These are phyloP conservation scores for Raillietiella orientalis DNA, from an alignment of 2,888 invertebrate species.

Conservation along the genomic window DNA sequence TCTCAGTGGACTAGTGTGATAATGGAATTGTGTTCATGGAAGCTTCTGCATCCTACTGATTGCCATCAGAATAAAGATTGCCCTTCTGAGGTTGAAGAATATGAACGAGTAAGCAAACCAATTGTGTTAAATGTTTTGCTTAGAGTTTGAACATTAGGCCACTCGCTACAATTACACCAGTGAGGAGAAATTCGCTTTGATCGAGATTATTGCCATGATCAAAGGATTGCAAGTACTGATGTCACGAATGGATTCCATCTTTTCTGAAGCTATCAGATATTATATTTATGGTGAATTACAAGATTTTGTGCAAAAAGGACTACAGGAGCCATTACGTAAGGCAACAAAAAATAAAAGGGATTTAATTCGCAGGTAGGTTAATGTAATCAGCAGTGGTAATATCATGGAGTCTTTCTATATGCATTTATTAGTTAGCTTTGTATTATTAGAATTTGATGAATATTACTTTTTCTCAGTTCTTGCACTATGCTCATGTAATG, in stretches of 20 bases:
- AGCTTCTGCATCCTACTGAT: slow-evolving; percentile 86
- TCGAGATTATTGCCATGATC: slow-evolving; percentile 96
- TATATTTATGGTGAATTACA: slow-evolving; percentile 88
- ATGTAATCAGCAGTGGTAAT: slow-evolving; percentile 7
- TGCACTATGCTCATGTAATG: too few species aligned
- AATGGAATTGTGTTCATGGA: slow-evolving; percentile 91
- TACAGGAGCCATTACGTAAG: slow-evolving; percentile 75
- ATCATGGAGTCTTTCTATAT: background rate
- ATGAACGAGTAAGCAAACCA: slow-evolving; percentile 41
- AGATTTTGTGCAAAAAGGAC: slow-evolving; percentile 62
- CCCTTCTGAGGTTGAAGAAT: slow-evolving; percentile 86
- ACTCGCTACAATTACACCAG: slow-evolving; percentile 90
- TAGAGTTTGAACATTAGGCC: slow-evolving; percentile 21
- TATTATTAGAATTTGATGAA: too few species aligned
- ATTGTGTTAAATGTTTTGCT: slow-evolving; percentile 4
- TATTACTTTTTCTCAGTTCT: slow-evolving; percentile 1
- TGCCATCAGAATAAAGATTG: slow-evolving; percentile 80
- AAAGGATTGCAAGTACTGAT: slow-evolving; percentile 87
- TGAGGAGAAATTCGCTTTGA: slow-evolving; percentile 87
- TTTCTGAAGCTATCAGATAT: slow-evolving; percentile 55
- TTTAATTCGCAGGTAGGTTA: slow-evolving; percentile 34
- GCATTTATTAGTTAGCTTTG: slow-evolving; percentile 1
- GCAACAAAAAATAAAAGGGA: slow-evolving; percentile 95
- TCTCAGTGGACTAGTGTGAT: slow-evolving; percentile 93
- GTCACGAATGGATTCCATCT: slow-evolving; percentile 90